phyloP scores from a whole-genome alignment of 2,113 vertebrate genomes.

The Saiga tatarica region DNA sequence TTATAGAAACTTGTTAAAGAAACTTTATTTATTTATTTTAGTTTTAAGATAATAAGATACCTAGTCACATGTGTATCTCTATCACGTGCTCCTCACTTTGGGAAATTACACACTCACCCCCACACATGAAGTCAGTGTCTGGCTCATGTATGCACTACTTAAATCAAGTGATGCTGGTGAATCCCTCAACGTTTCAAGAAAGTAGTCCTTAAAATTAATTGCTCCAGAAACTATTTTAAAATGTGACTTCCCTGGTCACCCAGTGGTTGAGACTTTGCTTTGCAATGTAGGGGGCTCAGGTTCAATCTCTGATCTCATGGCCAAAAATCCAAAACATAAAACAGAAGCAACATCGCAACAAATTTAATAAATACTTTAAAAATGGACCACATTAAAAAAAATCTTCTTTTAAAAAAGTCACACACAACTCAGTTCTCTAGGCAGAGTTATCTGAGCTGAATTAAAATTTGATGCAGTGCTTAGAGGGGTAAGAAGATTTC shows the following conservation, averaged over 20 bases:
- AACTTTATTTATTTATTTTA: not conserved
- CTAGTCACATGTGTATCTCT: not conserved
- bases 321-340: not conserved
- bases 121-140: not conserved
- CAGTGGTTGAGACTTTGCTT: not conserved
- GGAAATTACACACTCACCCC: not conserved
- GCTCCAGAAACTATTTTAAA: not conserved
- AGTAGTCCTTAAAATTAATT: not conserved
- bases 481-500: not conserved
- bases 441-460: not conserved
- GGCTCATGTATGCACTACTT: not conserved
- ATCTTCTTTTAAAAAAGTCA: not conserved
- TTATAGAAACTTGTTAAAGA: not conserved
- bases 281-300: not conserved
- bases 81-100: not conserved
- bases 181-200: not conserved
- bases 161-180: not conserved
- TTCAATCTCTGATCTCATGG: not conserved
- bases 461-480: constrained; percentile 32
- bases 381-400: not conserved
- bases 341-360: not conserved
- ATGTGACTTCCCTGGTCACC: not conserved
- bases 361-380: not conserved
- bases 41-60: not conserved
- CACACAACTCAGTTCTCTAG: not conserved